Conservation (phyloP, 2,888 invertebrate genomes). For the Catonia carolina region DNA sequence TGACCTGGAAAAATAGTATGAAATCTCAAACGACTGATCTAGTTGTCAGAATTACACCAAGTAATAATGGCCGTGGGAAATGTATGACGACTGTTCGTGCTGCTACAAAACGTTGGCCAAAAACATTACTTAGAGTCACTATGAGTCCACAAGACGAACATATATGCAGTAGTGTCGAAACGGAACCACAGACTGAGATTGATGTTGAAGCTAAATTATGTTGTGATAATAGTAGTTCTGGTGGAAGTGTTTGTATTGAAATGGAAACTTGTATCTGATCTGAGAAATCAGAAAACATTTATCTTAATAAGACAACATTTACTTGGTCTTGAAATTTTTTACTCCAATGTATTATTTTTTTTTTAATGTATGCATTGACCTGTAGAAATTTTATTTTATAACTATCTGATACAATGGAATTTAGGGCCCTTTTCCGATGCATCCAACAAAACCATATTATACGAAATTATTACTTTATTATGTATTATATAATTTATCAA, state of each 20-base stretch:
- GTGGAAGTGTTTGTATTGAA: slow-evolving; percentile 25
- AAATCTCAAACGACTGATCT: slow-evolving; percentile 18
- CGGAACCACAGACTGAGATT: neutral
- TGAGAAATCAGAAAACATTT: too few species aligned
- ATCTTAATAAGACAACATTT: too few species aligned
- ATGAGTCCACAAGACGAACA: slow-evolving; percentile 22
- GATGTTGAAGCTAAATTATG: slow-evolving; percentile 14
- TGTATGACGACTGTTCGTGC: slow-evolving; percentile 19
- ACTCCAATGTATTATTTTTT: too few species aligned
- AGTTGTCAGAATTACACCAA: slow-evolving; percentile 23
- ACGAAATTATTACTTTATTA: too few species aligned
- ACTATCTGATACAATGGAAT: too few species aligned
- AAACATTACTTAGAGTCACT: slow-evolving; percentile 29
- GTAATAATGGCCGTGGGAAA: slow-evolving; percentile 1
- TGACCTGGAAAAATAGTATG: slow-evolving; percentile 18
- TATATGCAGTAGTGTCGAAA: neutral
- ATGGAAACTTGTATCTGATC: slow-evolving; percentile 30
- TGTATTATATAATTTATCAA: too few species aligned
- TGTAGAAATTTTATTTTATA: too few species aligned
- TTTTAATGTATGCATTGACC: too few species aligned
- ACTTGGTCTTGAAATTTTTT: too few species aligned
- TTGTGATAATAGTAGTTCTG: slow-evolving; percentile 14
- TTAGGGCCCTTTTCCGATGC: too few species aligned
- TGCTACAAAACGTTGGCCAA: slow-evolving; percentile 24
- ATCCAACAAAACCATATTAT: too few species aligned